Base-by-base conservation (phyloP, 35 echinoderm and acorn worm genomes). In the Chiridota heheva region DNA sequence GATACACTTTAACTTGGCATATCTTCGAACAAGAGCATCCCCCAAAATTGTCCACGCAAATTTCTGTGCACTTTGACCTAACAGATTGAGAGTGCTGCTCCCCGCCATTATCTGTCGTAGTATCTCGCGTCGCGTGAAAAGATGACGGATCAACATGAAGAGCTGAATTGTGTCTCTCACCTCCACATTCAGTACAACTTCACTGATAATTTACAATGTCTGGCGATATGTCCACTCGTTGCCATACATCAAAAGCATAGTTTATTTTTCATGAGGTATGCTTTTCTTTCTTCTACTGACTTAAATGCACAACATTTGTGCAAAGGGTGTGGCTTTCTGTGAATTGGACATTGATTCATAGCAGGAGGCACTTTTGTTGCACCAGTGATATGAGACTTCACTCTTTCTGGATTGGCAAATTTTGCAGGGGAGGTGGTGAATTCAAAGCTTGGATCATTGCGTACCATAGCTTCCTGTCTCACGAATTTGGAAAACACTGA, bases 11-110 rank as follows among this genome's bases (percentile, higher is more conserved):
- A 18, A 69, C 73, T 20, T 42, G 69, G 20, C 73, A 78, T 53
- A 87, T 70, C 49, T 87, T 87, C 1, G 60, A 68, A 43, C 85
- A 87, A 16, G 85, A 87, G 27, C 64, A 63, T 29, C 74, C 85
- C 16, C 41, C 30, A 48, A 40, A 0, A 58, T 2, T 28, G 4
- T 87, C 36, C 10, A 43, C 75, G 34, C 84, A 67, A 18, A 80
- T 51, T 42, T 79, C 63, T 5, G 74, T 78, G 74, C 74, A 78
- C 40, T 57, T 26, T 22, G 73, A 55, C 20, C 13, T 78, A 53
- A 78, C 13, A 25, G 48, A 8, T 56, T 33, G 65, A n/a, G n/a
- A n/a, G n/a, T 31, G 13, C 29, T 47, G 4, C 45, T 76, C 40
- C 65, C 31, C 65, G 28, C 65, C 31, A 8, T 69, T 33, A n/a